Conservation (phyloP, 2,888 invertebrate genomes). For the Zeuzera pyrina region DNA sequence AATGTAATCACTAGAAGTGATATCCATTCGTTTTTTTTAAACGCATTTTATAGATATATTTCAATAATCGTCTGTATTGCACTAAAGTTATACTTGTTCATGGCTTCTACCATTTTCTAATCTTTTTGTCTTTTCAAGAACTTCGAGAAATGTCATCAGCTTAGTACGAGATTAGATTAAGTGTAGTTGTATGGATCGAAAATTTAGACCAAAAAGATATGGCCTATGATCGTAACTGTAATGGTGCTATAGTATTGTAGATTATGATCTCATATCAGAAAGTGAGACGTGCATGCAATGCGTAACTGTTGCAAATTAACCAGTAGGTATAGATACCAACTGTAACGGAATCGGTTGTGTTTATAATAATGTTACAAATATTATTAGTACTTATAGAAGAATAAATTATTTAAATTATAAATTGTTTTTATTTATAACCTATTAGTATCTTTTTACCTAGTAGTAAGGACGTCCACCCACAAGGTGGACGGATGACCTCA, state of each 20-base stretch:
- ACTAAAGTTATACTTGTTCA: too few relatives aligned
- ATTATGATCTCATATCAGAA: conserved; percentile 67
- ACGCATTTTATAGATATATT: too few relatives aligned
- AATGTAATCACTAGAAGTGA: too few relatives aligned
- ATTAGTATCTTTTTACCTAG: too few relatives aligned
- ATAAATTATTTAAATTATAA: conserved; percentile 55
- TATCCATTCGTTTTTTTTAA: too few relatives aligned
- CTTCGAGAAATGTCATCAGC: conserved; percentile 3
- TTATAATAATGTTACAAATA: conserved; percentile 54
- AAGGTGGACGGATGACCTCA: too few relatives aligned
- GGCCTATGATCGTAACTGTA: conserved; percentile 68
- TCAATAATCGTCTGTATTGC: too few relatives aligned
- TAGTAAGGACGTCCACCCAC: too few relatives aligned
- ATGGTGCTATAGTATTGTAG: conserved; percentile 68
- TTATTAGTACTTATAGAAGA: conserved; percentile 67
- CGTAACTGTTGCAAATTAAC: conserved; percentile 32
- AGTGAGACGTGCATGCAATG: conserved; percentile 42
- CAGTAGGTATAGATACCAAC: conserved; percentile 40
- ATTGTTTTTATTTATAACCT: too few relatives aligned
- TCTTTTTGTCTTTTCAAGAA: too few relatives aligned
- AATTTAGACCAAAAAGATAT: conserved; percentile 62
- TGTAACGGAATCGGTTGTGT: conserved; percentile 60
- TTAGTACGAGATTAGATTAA: neutral
- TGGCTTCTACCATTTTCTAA: too few relatives aligned
- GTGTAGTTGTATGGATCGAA: conserved; percentile 21